These are phyloP conservation scores for Drosophila arawakana DNA, from an alignment of 1,140 invertebrate species.

Conservation along the genomic window DNA sequence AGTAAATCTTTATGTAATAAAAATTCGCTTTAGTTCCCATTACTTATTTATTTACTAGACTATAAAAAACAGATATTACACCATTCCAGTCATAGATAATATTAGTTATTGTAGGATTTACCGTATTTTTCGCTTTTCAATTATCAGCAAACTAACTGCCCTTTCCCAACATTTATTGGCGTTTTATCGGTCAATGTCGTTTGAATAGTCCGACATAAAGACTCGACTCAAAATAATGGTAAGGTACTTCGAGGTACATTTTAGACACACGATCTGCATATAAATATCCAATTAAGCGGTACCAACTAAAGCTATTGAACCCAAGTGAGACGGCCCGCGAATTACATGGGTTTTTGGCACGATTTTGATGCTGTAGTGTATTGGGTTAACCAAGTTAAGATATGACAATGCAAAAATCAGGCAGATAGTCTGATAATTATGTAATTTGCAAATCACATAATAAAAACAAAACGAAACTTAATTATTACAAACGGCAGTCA, in stretches of 20 bases:
- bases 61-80: no score
- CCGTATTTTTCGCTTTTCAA: conserved; percentile 7
- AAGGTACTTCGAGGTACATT: conserved; percentile 13
- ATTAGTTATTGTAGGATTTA: background rate
- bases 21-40: no score
- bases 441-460: conserved; percentile 1
- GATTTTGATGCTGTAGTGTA: conserved; percentile 8
- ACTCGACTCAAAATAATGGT: conserved; percentile 4
- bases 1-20: no score
- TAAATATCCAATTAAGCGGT: conserved; percentile 39
- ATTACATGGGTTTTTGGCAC: conserved; percentile 9
- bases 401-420: conserved; percentile 3
- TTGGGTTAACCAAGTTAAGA: background rate
- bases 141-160: background rate
- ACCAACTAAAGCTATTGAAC: conserved; percentile 59
- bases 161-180: conserved; percentile 41
- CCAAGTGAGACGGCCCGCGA: background rate
- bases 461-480: background rate
- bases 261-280: conserved; percentile 48
- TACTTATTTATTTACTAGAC: no score
- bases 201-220: conserved; percentile 28
- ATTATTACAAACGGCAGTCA: background rate
- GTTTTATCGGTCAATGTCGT: conserved; percentile 68
- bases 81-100: no score
- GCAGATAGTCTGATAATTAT: background rate